A percentile compares a stretch with the other conserved stretches of the same genome.
Conservation (phyloP, 1,140 invertebrate genomes). For the Drosophila biarmipes region DNA sequence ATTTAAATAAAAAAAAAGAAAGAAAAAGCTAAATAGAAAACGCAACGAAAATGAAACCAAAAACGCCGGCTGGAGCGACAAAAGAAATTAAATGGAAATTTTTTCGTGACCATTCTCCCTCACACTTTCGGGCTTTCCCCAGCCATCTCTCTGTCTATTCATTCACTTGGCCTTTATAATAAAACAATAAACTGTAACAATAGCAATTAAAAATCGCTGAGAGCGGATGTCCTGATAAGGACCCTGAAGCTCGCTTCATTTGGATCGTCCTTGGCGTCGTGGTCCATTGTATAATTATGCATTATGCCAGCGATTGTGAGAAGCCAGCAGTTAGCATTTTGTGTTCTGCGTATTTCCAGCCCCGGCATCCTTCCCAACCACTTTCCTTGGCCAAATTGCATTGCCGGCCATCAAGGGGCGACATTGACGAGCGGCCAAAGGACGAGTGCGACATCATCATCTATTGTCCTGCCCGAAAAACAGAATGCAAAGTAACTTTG, state of each 20-base stretch:
- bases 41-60: constrained; percentile 30
- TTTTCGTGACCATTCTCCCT: constrained; percentile 33
- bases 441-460: constrained; percentile 16
- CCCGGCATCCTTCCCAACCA: constrained; percentile 34
- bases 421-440: constrained; percentile 49
- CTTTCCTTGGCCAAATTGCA: constrained; percentile 36
- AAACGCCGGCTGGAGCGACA: constrained; percentile 40
- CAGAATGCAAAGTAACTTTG: constrained; percentile 6
- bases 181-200: constrained; percentile 82
- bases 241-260: constrained; percentile 48
- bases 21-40: constrained; percentile 36
- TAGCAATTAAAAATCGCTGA: constrained; percentile 82
- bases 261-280: constrained; percentile 60
- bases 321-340: constrained; percentile 14
- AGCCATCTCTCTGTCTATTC: constrained; percentile 51
- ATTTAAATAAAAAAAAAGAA: constrained; percentile 53
- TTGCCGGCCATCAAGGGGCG: constrained; percentile 31
- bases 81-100: constrained; percentile 64
- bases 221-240: constrained; percentile 81
- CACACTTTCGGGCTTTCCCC: no score
- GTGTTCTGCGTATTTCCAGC: not conserved
- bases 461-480: constrained; percentile 1
- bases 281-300: constrained; percentile 73
- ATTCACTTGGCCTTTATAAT: constrained; percentile 80
- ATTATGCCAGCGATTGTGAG: constrained; percentile 56